Base-by-base conservation (phyloP, 2,888 invertebrate species). In the Synanthedon vespiformis region DNA sequence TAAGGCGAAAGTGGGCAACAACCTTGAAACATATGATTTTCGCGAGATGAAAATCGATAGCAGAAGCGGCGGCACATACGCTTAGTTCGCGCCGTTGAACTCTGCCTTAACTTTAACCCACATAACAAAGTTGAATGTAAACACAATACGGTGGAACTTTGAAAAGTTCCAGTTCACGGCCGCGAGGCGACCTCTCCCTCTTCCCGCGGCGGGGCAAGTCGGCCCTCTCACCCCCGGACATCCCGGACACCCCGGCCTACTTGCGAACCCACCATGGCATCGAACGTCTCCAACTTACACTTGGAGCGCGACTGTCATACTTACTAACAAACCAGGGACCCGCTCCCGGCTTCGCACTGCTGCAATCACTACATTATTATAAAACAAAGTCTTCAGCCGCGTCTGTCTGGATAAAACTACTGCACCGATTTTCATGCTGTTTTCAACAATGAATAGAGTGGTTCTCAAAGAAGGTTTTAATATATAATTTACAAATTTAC, bases 51-150 rank as follows among this genome's bases (percentile, higher is more conserved):
- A 83, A 86, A 86, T 86, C 85, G 84, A 86, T 85, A 77, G 80
- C 72, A 70, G 75, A 76, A 74, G 76, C 73, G 68, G 70, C 72
- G 75, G 71, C 83, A 84, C 86, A 85, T 53, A 58, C 56, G 58
- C 56, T 56, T 52, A 59, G 56, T 58, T 59, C 78, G 85, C 83
- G 81, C 68, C 70, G 71, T 70, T 79, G 84, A 86, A 87, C 86
- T 87, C 86, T 76, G 75, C 77, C 77, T 87, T 86, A 82, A 87
- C 87, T 87, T 87, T 87, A 87, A 87, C 87, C 87, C 86, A 87
- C 84, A 87, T 87, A 85, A 86, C 86, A 84, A 86, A 87, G 87
- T 87, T 87, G 79, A 84, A 84, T 86, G 86, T 86, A 87, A 87
- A 87, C 87, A 87, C 86, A 86, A 87, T 86, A 85, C 82, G 81